Base-by-base conservation (phyloP, 1,140 invertebrate genomes). In the Cataglyphis hispanica region DNA sequence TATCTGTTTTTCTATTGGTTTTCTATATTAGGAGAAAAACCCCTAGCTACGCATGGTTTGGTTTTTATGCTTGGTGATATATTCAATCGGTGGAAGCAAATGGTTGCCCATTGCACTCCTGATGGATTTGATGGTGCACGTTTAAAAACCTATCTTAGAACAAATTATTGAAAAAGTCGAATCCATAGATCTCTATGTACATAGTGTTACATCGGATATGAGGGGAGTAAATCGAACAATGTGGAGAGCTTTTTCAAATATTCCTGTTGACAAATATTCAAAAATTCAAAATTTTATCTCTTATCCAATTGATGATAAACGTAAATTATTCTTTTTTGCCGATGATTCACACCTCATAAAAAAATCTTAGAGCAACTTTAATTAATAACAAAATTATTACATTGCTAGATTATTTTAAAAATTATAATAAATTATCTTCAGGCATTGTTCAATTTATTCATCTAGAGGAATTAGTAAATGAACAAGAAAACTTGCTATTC, bases 181-280 rank as follows among this genome's bases (percentile, higher is more conserved):
- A 13, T 40, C 0, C 5, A 75, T 75, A 60, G 16, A 22, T 11
- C 10, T 75, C 0, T 4, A 60, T 25, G 72, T 75, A 19, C 72
- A 75, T 19, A 40, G 34, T 19, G 16, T 75, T 19, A 75, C 53
- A 60, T 75, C 72, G 2, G 8, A 72, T 34, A 72, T 72, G 53
- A 34, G 56, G 4, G 7, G 1, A 1, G 16, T 43, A 1, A 75
- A 75, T 60, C 53, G 1, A 16, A 7, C 13, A 10, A 75, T 43
- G 69, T 72, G 69, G 46, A 72, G 22, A 72, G n/a, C 69, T 34
- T 72, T 56, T 22, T 34, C 46, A 22, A 53, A 72, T 22, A 72
- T 72, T 34, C 13, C 16, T 31, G 46, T 27, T 8, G 0, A 16
- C 0, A 70, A 8, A 50, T 31, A 70, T 70, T 50, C 25, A 8